Base-by-base conservation (phyloP, 2,113 vertebrate species). In the Pteronura brasiliensis region DNA sequence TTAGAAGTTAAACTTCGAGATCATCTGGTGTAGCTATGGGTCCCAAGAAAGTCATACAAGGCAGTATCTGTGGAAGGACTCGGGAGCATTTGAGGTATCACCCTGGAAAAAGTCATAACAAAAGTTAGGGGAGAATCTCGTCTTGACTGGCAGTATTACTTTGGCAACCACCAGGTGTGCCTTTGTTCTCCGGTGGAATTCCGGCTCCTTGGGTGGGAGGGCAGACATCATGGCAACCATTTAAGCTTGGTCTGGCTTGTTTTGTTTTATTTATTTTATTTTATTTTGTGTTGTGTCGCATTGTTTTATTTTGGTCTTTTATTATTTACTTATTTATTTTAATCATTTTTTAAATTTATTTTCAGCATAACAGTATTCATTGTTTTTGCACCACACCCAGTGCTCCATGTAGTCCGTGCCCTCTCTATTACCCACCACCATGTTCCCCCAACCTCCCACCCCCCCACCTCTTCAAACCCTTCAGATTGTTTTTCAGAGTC, bases 31-130 rank as follows among this genome's bases (percentile, higher is more conserved):
- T 12, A n/a, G n/a, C 4, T 7, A 6, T 6, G 82, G 47, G 1
- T 34, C 17, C 27, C 17, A 15, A 39, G 57, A 34, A 39, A 23
- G 3, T 4, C 7, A 4, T 0, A 3, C 18, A 14, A 3, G 14
- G 18, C 23, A 6, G 18, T 13, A 25, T 5, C 34, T 49, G 13
- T 21, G 29, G 44, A 65, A 20, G 18, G 10, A 0, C 14, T 13
- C 2, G 0, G 42, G 27, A 9, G 4, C 15, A 17, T 47, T 10
- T 61, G 21, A 3, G 67, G 59, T 6, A 5, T 3, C 20, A 42
- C 3, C 18, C 11, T 27, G 4, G 17, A 13, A 29, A 27, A 15
- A 6, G 7, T 13, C 7, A 0, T 2, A 1, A 1, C 9, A 20
- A 21, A 17, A 14, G 4, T 5, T 25, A 9, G 20, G 27, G 7